Evolutionary conservation across 2,113 vertebrate genomes (phyloP).

Genomic region (Takifugu bimaculatus): DNA sequence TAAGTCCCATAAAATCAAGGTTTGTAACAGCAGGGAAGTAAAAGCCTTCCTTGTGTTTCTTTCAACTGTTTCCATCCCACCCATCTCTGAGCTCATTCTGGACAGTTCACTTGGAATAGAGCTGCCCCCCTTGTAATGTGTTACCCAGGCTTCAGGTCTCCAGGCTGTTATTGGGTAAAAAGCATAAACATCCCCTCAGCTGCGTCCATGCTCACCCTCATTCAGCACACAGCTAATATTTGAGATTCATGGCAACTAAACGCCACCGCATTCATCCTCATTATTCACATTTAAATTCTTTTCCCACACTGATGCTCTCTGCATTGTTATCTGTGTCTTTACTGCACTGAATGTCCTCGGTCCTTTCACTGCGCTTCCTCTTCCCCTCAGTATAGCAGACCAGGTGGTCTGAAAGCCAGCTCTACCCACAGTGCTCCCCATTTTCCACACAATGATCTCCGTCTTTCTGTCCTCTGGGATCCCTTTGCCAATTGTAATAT

Average conservation of each 20-base stretch:
- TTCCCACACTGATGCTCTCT: constrained; percentile 16
- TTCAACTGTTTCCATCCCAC: constrained; percentile 2
- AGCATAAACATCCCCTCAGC: constrained; percentile 10
- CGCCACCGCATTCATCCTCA: constrained; percentile 26
- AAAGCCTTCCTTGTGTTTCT: too few relatives aligned
- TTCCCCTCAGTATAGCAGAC: constrained; percentile 13
- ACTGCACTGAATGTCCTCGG: constrained; percentile 5
- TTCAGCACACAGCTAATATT: constrained; percentile 8
- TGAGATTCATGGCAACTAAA: constrained; percentile 16
- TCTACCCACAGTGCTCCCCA: constrained; percentile 15
- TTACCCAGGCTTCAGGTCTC: constrained; percentile 10
- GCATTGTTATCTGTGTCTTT: constrained; percentile 10
- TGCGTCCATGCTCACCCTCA: constrained; percentile 23
- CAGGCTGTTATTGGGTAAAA: constrained; percentile 13
- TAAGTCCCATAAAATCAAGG: too few relatives aligned
- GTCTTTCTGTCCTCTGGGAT: constrained; percentile 24
- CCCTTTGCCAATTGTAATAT: constrained; percentile 16
- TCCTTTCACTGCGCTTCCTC: constrained; percentile 20
- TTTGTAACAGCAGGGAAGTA: too few relatives aligned
- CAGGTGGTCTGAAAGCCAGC: constrained; percentile 26
- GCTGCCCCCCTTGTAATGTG: too few relatives aligned
- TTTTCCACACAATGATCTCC: constrained; percentile 36
- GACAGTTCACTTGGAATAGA: not conserved
- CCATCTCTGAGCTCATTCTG: constrained; percentile 4
- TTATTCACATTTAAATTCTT: constrained; percentile 27